A percentile compares a stretch with the other conserved stretches of the same genome.
Conservation (phyloP, 2,888 invertebrate genomes). For the Hirtodrosophila histrioides region DNA sequence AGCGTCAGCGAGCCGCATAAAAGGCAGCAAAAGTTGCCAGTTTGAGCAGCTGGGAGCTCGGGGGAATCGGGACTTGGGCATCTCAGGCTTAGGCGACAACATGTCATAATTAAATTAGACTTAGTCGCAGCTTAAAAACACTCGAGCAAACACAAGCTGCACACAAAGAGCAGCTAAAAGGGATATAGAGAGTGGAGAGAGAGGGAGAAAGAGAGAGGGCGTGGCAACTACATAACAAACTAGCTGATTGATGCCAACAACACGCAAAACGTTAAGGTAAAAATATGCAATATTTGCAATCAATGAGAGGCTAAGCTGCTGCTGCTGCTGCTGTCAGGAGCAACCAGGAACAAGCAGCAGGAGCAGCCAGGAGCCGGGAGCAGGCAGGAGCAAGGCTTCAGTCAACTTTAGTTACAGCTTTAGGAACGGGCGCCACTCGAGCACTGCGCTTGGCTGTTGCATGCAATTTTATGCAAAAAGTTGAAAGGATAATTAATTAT, state of each 20-base stretch:
- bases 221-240: constrained; percentile 32
- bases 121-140: constrained; percentile 75
- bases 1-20: constrained; percentile 48
- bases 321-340: constrained; percentile 2
- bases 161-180: neutral
- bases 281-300: constrained; percentile 76
- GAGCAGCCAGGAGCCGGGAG: no score
- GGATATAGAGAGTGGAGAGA: neutral
- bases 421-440: constrained; percentile 33
- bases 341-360: neutral
- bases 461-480: constrained; percentile 78
- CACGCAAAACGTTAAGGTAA: constrained; percentile 43
- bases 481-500: constrained; percentile 81
- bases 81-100: constrained; percentile 61
- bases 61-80: constrained; percentile 2
- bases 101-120: constrained; percentile 79
- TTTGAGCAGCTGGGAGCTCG: constrained; percentile 24
- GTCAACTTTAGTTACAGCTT: constrained; percentile 32
- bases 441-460: constrained; percentile 61
- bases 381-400: neutral
- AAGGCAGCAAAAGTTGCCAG: constrained; percentile 46
- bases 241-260: constrained; percentile 49
- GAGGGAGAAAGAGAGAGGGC: neutral
- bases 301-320: constrained; percentile 57
- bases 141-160: constrained; percentile 59